Percentiles rank a stretch among this genome's conserved stretches.
phyloP scores from a whole-genome alignment of 1,140 invertebrate species.

The Megalonaias nervosa region DNA sequence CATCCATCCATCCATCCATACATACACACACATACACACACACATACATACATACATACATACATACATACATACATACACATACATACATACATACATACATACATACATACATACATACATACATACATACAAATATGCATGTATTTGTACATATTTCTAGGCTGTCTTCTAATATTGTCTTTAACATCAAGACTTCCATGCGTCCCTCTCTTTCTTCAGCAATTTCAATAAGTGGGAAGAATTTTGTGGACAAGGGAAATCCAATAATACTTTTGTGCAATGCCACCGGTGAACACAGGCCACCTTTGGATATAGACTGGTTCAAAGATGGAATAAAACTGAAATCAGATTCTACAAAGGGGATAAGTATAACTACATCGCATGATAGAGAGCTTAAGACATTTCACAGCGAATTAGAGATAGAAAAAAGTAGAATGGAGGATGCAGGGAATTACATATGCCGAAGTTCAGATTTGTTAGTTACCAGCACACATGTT shows the following conservation, averaged over 20 bases:
- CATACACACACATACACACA: too few species aligned
- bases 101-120: too few species aligned
- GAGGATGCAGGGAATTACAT: slow-evolving; percentile 51
- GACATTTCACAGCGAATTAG: slow-evolving; percentile 50
- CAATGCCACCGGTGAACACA: slow-evolving; percentile 51
- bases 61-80: too few species aligned
- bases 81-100: too few species aligned
- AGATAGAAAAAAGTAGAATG: slow-evolving; percentile 44
- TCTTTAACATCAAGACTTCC: too few species aligned
- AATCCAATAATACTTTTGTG: slow-evolving; percentile 47
- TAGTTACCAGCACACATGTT: slow-evolving; percentile 49
- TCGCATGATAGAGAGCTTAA: slow-evolving; percentile 35
- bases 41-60: too few species aligned
- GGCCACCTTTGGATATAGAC: slow-evolving; percentile 53
- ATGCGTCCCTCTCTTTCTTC: neutral
- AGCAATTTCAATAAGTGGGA: slow-evolving; percentile 34
- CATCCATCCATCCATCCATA: too few species aligned
- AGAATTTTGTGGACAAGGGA: slow-evolving; percentile 47
- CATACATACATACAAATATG: too few species aligned
- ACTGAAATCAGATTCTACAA: slow-evolving; percentile 24
- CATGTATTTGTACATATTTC: too few species aligned
- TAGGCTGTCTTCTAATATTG: too few species aligned
- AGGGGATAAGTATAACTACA: slow-evolving; percentile 43
- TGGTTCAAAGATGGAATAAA: slow-evolving; percentile 44
- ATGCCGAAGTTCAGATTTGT: slow-evolving; percentile 48